Evolutionary conservation across 2,113 vertebrate genomes (phyloP), one percentile per base, ranked within the genome.

Genomic region (Lepus europaeus): DNA sequence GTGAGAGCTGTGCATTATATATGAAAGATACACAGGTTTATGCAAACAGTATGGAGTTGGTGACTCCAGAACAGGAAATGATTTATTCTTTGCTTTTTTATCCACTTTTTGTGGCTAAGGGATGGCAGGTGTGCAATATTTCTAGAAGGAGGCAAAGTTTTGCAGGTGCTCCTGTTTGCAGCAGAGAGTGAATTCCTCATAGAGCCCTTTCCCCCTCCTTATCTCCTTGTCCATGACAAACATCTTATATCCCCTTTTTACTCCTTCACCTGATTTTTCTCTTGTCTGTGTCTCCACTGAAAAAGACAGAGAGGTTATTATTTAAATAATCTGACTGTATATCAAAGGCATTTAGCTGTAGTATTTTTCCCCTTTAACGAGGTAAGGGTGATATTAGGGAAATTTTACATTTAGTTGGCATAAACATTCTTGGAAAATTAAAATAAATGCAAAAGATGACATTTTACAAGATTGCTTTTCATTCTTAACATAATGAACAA

Each of bases 401-500:
- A 96, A 86, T 97, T 95, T 96, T 96, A 90, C 92, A 89, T 95
- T 97, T 96, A 95, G 64, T 95, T 97, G 95, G 82, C 90, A 87
- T 92, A 96, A 90, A 92, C 53, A 87, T 96, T 95, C 96, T 88
- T 23, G 59, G 92, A 93, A 97, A 97, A 97, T 97, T 96, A 95
- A 97, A 97, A 97, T 97, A 97, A 95, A 97, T 91, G 92, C 88
- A 83, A 96, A 97, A 96, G 90, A 96, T 96, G 97, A 96, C 95
- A 97, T 97, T 97, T 97, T 93, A 97, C 90, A 97, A 97, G 97
- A 96, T 96, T 96, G 66, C 95, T 95, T 96, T 94, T 82, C 94
- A 96, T 97, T 97, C 96, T 96, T 90, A 89, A 92, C 92, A 91
- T 96, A 97, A 97, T 97, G 97, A 97, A 96, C 92, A 97, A 96